Conservation (phyloP, 2,113 vertebrate species). For the Zosterops pallidus region DNA sequence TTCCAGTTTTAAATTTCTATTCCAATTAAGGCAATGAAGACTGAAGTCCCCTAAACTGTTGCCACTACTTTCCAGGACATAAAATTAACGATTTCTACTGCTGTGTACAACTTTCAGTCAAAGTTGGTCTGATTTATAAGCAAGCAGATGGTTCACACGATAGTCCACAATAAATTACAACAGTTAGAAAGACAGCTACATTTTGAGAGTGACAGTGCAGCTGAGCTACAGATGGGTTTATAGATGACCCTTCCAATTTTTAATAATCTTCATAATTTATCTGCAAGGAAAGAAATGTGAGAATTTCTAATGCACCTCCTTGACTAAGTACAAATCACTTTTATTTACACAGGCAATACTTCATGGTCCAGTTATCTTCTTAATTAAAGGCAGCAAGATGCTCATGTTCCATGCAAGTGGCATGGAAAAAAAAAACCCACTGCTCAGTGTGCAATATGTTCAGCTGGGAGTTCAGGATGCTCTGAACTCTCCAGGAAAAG, state of each 20-base stretch:
- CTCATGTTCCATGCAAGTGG: conserved; percentile 73
- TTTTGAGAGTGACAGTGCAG: conserved; percentile 61
- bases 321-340: conserved; percentile 77
- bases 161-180: conserved; percentile 68
- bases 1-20: conserved; percentile 2
- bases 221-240: conserved; percentile 71
- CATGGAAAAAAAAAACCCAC: conserved; percentile 57
- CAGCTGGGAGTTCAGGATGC: conserved; percentile 56
- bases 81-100: conserved; percentile 47
- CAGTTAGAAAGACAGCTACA: conserved; percentile 67
- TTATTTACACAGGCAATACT: conserved; percentile 79
- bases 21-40: conserved; percentile 27
- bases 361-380: conserved; percentile 85
- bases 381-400: conserved; percentile 88
- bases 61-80: conserved; percentile 41
- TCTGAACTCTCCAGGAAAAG: conserved; percentile 28
- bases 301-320: conserved; percentile 72
- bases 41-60: conserved; percentile 23
- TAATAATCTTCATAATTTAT: conserved; percentile 75
- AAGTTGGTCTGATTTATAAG: conserved; percentile 63
- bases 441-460: conserved; percentile 69
- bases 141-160: conserved; percentile 67
- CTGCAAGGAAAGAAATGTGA: conserved; percentile 65
- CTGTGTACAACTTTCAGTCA: conserved; percentile 32
- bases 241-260: conserved; percentile 74